A percentile compares a stretch with the other conserved stretches of the same genome.
Conservation (phyloP, 1,140 invertebrate species). For the Drosophila nigromelanica region DNA sequence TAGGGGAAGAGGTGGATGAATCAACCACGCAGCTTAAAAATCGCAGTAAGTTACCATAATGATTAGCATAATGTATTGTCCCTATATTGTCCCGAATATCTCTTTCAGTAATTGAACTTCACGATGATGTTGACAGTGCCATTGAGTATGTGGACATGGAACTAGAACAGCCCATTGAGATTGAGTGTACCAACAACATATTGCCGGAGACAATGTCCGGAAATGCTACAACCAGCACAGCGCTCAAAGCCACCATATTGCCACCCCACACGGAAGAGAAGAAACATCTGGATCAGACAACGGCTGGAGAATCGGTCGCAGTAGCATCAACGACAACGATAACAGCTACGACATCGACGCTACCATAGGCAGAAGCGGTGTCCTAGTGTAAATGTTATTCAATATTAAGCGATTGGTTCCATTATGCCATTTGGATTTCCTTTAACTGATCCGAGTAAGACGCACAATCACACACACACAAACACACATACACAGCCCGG, state of each 20-base stretch:
- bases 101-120: constrained; percentile 68
- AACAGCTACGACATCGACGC: constrained; percentile 24
- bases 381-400: constrained; percentile 4
- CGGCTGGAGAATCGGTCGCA: background rate
- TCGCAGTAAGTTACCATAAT: constrained; percentile 42
- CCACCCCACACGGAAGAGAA: constrained; percentile 7
- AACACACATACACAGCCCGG: constrained; percentile 44
- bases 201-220: constrained; percentile 40
- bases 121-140: constrained; percentile 72
- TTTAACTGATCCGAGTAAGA: constrained; percentile 31
- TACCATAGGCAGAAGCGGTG: constrained; percentile 34
- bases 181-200: constrained; percentile 68
- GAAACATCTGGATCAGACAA: constrained; percentile 14
- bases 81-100: background rate
- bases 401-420: no score
- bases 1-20: constrained; percentile 32
- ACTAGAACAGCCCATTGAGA: constrained; percentile 71
- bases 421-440: constrained; percentile 6
- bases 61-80: no score
- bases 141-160: constrained; percentile 82
- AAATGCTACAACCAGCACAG: constrained; percentile 1
- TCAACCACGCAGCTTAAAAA: constrained; percentile 53
- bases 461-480: constrained; percentile 58
- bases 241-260: constrained; percentile 11
- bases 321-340: constrained; percentile 18